Evolutionary conservation across 2,797 vertebrate genomes (phyloP), one percentile per base, ranked within the genome.

Genomic region (Halcyon smyrnensis): DNA sequence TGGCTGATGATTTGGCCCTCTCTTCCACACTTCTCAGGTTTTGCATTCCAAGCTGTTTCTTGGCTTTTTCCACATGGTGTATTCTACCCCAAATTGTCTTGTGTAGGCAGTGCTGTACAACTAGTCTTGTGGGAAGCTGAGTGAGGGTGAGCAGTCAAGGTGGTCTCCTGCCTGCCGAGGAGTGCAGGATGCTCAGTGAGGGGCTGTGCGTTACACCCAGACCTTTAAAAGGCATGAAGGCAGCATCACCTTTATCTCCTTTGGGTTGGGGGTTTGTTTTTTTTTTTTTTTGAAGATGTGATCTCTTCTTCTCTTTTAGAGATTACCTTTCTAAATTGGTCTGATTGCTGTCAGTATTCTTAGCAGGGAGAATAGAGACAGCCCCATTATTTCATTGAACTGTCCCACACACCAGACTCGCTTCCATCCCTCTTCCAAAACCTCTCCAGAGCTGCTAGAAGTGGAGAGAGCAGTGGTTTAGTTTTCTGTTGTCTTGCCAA

Each of bases 401-500:
- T 67, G 56, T 87, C 85, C 74, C 70, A 18, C 18, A 4, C 37
- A 34, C 65, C 0, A 1, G 63, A 39, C 84, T 80, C 2, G 19
- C 71, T 73, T 79, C 60, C 2, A 15, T 60, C 16, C n/a, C 46
- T 64, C 50, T 57, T 59, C 54, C 56, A 56, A 68, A 88, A 90
- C 64, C 88, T 87, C 91, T 54, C 54, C 50, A 63, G 71, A 76
- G 82, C 19, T 65, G 64, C 51, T 62, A 70, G 91, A 94, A 51
- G 32, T 60, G 60, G 95, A 93, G 93, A 95, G 84, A 95, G 81
- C 88, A 27, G n/a, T 92, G 76, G 95, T 97, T 97, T 97, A 70
- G 95, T 97, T 97, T 98, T 97, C 97, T 98, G 97, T 97, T 95
- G 92, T 95, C 95, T 97, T 97, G 97, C 97, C 97, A 98, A 98